Evolutionary conservation across 2,113 vertebrate genomes (phyloP), one percentile per base, ranked within the genome.

Genomic region (Sinocyclocheilus anophthalmus): DNA sequence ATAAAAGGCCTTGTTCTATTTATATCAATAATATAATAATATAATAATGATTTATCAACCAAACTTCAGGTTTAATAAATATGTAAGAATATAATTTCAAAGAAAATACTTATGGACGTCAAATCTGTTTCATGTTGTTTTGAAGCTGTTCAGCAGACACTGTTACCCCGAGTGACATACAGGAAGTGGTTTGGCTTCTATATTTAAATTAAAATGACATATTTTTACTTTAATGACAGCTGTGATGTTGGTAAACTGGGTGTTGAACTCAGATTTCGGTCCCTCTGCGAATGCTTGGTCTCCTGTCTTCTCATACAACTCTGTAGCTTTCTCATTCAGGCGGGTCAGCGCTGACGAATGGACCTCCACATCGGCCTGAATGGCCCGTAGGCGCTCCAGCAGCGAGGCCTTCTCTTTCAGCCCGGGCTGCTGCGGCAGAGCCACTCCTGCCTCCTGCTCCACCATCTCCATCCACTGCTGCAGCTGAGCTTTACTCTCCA

Each of bases 401-500:
- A 97, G 91, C 50, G 94, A 87, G 0, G 96, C 94, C 86, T 99
- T 99, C 92, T 99, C 97, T 85, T 97, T 99, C 69, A 98, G 94
- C 55, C 96, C 96, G 0, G 91, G 94, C 91, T 98, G 97, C 76
- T 91, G 96, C 39, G 96, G 95, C 82, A 97, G 89, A 50, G 95
- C 94, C 88, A 95, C 93, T 9, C 95, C 96, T 18, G 97, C 85
- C 89, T 96, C 94, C 81, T 96, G 94, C 91, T 98, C 96, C 91
- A 95, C 69, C 0, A 93, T 95, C 86, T 99, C 97, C 94, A 99
- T 95, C 98, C 98, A 99, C 90, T 97, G 96, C 81, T 97, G 96
- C 90, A 99, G 82, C 72, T 98, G 98, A 39, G 72, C 92, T 90
- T 95, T 97, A 78, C 91, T 96, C 83, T 99, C 98, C 85, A 95